These are phyloP conservation scores for Phataginus tricuspis DNA, from an alignment of 2,797 vertebrate genomes.

Conservation along the genomic window DNA sequence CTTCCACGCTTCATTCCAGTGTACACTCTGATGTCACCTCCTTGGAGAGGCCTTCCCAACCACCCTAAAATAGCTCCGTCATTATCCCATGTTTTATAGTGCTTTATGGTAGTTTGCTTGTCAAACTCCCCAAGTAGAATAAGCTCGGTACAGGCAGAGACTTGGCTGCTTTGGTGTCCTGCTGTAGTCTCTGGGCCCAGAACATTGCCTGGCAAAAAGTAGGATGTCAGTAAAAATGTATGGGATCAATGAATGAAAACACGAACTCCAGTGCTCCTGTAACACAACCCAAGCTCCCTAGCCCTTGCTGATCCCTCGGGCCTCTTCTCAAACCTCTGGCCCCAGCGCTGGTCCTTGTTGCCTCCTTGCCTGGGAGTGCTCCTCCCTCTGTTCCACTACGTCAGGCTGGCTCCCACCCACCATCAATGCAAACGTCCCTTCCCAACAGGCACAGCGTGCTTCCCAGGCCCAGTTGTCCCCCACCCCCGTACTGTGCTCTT, in stretches of 20 bases:
- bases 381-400: not conserved
- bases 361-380: not conserved
- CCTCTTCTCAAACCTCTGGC: not conserved
- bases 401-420: not conserved
- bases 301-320: not conserved
- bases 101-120: not conserved
- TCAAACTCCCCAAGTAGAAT: not conserved
- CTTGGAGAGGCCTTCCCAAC: not conserved
- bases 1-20: not conserved
- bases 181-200: not conserved
- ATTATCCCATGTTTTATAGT: not conserved
- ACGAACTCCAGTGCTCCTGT: not conserved
- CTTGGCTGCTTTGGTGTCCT: not conserved
- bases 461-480: not conserved
- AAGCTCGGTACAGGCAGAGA: not conserved
- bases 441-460: accelerated
- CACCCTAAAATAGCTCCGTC: not conserved
- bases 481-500: not conserved
- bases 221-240: not conserved
- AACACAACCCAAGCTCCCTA: not conserved
- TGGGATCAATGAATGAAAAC: not conserved
- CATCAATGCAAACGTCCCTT: not conserved
- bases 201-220: not conserved
- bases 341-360: too few species aligned
- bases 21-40: not conserved